Evolutionary conservation across 2,113 vertebrate species (phyloP).

Genomic region (Platysternon megacephalum): DNA sequence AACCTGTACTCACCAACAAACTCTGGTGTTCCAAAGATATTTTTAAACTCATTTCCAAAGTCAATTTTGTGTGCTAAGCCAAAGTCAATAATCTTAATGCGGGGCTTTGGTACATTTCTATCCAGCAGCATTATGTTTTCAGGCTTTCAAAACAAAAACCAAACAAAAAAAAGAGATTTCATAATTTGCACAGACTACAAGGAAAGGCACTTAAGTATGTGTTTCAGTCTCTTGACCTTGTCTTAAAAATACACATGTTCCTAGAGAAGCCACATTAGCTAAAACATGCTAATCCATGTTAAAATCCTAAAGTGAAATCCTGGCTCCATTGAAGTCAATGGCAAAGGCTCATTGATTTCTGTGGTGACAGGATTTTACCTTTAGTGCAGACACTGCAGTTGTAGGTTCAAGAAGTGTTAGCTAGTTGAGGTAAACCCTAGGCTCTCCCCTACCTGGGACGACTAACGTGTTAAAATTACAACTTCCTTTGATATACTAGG

Average conservation of each 20-base stretch:
- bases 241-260: not conserved
- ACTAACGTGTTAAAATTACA: not conserved
- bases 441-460: not conserved
- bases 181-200: not conserved
- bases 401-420: not conserved
- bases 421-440: not conserved
- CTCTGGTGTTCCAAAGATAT: conserved; percentile 97
- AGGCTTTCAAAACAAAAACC: conserved; percentile 80
- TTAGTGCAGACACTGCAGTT: not conserved
- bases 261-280: not conserved
- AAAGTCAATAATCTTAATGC: conserved; percentile 99
- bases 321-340: not conserved
- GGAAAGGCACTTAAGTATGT: not conserved
- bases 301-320: not conserved
- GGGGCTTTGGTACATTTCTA: conserved; percentile 92
- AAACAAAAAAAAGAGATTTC: not conserved
- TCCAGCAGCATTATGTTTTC: conserved; percentile 99
- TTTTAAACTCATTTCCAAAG: conserved; percentile 98
- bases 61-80: conserved; percentile 98
- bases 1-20: conserved; percentile 91
- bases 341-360: not conserved
- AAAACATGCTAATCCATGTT: not conserved
- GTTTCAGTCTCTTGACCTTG: not conserved
- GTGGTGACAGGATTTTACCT: not conserved
- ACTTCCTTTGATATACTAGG: not conserved